phyloP scores from a whole-genome alignment of 2,113 vertebrate species.

The Tretioscincus oriximinensis region DNA sequence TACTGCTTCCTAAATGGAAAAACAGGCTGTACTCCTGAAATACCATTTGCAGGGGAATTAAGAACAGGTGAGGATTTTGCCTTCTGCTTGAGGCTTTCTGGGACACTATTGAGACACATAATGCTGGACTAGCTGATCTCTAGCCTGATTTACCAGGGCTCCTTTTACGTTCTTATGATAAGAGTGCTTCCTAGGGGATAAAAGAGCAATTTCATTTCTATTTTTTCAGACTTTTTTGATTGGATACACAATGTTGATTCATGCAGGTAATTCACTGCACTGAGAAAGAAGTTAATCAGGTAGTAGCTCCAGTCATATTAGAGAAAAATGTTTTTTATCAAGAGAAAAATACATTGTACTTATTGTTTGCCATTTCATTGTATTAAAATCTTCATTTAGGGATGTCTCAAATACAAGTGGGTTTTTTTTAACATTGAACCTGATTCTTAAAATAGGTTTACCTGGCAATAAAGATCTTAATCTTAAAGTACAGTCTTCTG shows the following conservation, averaged over 20 bases:
- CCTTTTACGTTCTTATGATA: neutral
- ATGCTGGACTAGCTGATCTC: too few relatives aligned
- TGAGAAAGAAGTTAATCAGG: neutral
- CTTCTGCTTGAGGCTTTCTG: too few relatives aligned
- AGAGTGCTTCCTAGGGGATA: neutral
- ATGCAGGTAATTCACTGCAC: constrained; percentile 6
- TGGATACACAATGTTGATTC: neutral
- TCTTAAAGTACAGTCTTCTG: neutral
- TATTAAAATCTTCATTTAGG: constrained; percentile 17
- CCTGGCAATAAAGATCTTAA: neutral
- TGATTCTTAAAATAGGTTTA: constrained; percentile 28
- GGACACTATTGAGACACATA: too few relatives aligned
- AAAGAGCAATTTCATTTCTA: constrained; percentile 4
- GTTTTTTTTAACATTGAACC: too few relatives aligned
- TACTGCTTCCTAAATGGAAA: too few relatives aligned
- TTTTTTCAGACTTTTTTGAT: constrained; percentile 17
- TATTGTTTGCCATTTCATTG: neutral
- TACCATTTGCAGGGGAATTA: too few relatives aligned
- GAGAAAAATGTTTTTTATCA: constrained; percentile 21
- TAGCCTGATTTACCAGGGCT: too few relatives aligned
- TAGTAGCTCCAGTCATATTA: constrained; percentile 11
- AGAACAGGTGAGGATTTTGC: too few relatives aligned
- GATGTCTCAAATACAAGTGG: constrained; percentile 6
- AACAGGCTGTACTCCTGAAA: too few relatives aligned
- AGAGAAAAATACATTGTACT: neutral